Percentiles rank a stretch among this genome's conserved stretches.
These are phyloP conservation scores for Cnemophilus loriae DNA, from an alignment of 2,113 vertebrate species.

Conservation along the genomic window DNA sequence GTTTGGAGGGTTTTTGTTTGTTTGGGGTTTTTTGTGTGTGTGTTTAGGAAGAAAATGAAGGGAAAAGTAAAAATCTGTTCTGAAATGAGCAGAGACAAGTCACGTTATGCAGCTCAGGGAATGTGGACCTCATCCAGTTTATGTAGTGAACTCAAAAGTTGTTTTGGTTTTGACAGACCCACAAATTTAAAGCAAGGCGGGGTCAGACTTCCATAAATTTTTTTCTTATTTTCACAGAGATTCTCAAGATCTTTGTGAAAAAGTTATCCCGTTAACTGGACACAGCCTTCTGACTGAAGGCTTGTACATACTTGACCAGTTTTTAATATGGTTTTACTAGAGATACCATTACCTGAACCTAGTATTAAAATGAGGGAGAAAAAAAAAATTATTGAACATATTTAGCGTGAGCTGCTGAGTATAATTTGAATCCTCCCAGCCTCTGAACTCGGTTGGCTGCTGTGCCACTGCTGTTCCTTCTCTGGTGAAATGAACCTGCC, in stretches of 20 bases:
- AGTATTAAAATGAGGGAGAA: background rate
- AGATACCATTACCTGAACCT: background rate
- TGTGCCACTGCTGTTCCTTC: background rate
- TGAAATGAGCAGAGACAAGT: background rate
- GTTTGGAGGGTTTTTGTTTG: background rate
- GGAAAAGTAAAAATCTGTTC: background rate
- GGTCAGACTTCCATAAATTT: background rate
- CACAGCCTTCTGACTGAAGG: background rate
- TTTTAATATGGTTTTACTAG: background rate
- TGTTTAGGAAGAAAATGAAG: too few species aligned
- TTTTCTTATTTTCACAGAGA: background rate
- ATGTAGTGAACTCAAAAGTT: background rate
- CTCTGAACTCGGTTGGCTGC: background rate
- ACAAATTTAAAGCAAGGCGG: background rate
- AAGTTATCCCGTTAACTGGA: background rate
- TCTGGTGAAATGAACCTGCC: background rate
- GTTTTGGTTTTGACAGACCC: background rate
- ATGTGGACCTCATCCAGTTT: background rate
- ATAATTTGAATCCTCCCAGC: background rate
- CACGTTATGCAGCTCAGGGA: background rate
- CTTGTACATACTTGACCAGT: accelerated
- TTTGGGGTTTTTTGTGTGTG: too few species aligned
- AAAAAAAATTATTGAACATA: background rate
- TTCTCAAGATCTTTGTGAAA: background rate
- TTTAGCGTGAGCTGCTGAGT: background rate